phyloP scores from a whole-genome alignment of 1,140 invertebrate species.

The Steinernema khuongi region DNA sequence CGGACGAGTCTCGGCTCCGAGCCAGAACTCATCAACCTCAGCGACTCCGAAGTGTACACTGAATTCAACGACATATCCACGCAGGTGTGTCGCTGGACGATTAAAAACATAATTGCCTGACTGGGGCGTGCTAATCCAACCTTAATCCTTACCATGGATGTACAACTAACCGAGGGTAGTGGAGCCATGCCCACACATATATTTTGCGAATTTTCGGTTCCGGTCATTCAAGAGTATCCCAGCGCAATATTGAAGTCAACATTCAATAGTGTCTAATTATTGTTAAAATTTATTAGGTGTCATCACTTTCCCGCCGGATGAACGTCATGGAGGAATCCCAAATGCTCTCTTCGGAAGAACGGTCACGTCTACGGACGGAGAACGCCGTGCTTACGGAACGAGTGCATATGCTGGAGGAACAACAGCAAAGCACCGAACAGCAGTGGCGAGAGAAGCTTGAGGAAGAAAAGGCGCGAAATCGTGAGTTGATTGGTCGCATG shows the following conservation, averaged over 20 bases:
- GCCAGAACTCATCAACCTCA: slow-evolving; percentile 32
- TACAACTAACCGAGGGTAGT: background rate
- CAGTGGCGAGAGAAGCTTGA: slow-evolving; percentile 31
- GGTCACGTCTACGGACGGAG: slow-evolving; percentile 33
- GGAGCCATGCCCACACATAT: slow-evolving; percentile 4
- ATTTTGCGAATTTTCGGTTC: slow-evolving; percentile 12
- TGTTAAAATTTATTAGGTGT: slow-evolving; percentile 8
- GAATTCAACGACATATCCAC: slow-evolving; percentile 24
- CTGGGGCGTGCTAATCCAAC: background rate
- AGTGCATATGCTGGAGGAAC: slow-evolving; percentile 36
- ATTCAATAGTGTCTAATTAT: background rate
- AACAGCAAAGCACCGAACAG: slow-evolving; percentile 28
- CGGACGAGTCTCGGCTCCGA: slow-evolving; percentile 25
- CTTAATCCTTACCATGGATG: background rate
- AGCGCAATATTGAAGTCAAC: background rate
- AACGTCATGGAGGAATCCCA: slow-evolving; percentile 21
- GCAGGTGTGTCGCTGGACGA: background rate
- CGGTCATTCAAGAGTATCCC: slow-evolving; percentile 17
- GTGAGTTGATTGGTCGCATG: slow-evolving; percentile 26
- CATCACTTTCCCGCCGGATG: background rate
- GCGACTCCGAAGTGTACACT: slow-evolving; percentile 19
- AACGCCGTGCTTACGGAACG: slow-evolving; percentile 36
- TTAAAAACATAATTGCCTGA: background rate
- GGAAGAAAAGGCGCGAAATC: slow-evolving; percentile 30
- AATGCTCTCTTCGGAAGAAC: slow-evolving; percentile 25